Conservation (phyloP, 2,113 vertebrate species). For the Hypocryptadius cinnamomeus region DNA sequence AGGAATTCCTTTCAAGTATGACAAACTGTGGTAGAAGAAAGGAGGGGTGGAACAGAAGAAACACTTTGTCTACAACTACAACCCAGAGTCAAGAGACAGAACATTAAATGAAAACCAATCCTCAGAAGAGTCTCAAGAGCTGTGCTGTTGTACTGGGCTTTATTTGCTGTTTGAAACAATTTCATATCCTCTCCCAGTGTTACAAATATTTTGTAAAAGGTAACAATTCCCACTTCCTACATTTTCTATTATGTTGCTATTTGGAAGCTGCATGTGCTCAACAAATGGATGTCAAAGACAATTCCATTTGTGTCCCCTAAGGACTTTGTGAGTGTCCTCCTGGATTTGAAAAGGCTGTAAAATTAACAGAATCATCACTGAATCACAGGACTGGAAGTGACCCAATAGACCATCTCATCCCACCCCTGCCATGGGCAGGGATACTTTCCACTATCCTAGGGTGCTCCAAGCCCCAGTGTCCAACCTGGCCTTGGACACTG, state of each 20-base stretch:
- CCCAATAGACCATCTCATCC: rapidly evolving
- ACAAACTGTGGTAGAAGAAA: not conserved
- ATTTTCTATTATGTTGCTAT: not conserved
- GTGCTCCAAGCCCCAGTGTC: rapidly evolving
- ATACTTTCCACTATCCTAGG: rapidly evolving
- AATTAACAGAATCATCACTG: not conserved
- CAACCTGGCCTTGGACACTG: rapidly evolving
- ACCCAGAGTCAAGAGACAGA: not conserved
- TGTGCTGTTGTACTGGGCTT: not conserved
- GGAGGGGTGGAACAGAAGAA: not conserved
- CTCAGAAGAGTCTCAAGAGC: not conserved
- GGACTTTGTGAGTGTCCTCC: not conserved
- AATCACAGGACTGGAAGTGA: not conserved
- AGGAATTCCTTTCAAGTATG: not conserved
- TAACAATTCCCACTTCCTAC: not conserved
- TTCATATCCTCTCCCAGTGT: not conserved
- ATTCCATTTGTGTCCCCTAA: not conserved
- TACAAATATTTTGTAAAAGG: not conserved
- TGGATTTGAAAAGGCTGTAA: not conserved
- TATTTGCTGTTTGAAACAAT: not conserved
- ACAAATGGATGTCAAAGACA: not conserved
- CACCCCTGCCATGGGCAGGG: not conserved
- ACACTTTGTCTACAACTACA: not conserved
- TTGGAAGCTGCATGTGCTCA: rapidly evolving
- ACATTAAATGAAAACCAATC: not conserved